Conservation (phyloP, 2,888 invertebrate species). For the Microctonus brassicae region DNA sequence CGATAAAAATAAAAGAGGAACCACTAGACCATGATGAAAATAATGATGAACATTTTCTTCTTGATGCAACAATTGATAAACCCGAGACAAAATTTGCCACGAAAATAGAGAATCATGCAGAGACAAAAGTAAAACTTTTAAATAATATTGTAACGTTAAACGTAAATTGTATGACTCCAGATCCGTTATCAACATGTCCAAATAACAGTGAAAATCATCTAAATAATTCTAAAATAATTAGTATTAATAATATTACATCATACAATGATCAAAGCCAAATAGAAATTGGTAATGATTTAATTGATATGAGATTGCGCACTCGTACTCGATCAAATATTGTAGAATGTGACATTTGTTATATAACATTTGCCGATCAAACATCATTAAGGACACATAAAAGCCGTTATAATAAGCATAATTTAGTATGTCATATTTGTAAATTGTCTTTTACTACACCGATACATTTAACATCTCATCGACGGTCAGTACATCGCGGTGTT, state of each 20-base stretch:
- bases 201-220: neutral
- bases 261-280: neutral
- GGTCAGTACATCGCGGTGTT: neutral
- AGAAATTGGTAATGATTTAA: neutral
- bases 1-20: neutral
- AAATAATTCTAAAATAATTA: neutral
- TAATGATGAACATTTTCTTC: too few relatives aligned
- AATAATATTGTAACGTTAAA: neutral
- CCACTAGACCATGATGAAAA: neutral
- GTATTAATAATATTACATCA: neutral
- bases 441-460: neutral
- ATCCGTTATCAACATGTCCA: neutral
- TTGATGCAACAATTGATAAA: neutral
- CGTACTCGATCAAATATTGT: neutral
- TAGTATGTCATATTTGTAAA: slow-evolving; percentile 11
- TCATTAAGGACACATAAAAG: neutral
- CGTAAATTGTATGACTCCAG: neutral
- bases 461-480: slow-evolving; percentile 5
- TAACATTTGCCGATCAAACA: neutral
- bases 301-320: neutral
- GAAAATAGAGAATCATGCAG: neutral
- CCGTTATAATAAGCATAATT: neutral
- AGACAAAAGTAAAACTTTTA: neutral
- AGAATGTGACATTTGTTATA: slow-evolving; percentile 14
- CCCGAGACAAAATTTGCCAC: neutral